Evolutionary conservation across 2,113 vertebrate genomes (phyloP).

Genomic region (Chaenocephalus aceratus): DNA sequence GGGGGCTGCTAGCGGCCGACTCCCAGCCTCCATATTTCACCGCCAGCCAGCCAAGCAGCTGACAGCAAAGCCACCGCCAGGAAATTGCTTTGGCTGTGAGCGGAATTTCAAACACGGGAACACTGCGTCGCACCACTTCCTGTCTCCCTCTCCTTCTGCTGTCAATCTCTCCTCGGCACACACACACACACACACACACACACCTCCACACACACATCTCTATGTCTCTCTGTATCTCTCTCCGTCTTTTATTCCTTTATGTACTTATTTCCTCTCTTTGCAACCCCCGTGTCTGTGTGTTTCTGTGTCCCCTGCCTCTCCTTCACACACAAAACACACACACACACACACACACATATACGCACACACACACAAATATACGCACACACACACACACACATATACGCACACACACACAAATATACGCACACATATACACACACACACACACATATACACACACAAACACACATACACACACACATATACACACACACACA

Average conservation of each 20-base stretch:
- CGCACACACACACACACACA: neutral
- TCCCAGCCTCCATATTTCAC: conserved; percentile 97
- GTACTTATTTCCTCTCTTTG: conserved; percentile 56
- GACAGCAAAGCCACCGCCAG: conserved; percentile 96
- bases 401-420: too few relatives aligned
- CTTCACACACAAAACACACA: neutral
- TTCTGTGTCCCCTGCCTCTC: conserved; percentile 39
- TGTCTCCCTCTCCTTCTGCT: conserved; percentile 49
- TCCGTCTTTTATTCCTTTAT: conserved; percentile 49
- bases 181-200: conserved; percentile 44
- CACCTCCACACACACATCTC: conserved; percentile 56
- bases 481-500: too few relatives aligned
- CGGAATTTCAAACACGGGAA: conserved; percentile 96
- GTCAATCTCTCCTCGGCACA: conserved; percentile 40
- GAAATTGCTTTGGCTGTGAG: conserved; percentile 98
- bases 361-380: conserved; percentile 13
- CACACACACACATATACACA: too few relatives aligned
- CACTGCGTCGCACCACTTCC: conserved; percentile 82
- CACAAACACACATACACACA: too few relatives aligned
- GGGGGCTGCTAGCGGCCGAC: conserved; percentile 94
- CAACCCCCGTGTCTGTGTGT: conserved; percentile 38
- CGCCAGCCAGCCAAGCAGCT: conserved; percentile 95
- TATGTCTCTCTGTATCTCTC: conserved; percentile 57
- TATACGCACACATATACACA: too few relatives aligned
- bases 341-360: conserved; percentile 15